Base-by-base conservation (phyloP, 2,888 invertebrate species). In the Pristionchus mayeri region DNA sequence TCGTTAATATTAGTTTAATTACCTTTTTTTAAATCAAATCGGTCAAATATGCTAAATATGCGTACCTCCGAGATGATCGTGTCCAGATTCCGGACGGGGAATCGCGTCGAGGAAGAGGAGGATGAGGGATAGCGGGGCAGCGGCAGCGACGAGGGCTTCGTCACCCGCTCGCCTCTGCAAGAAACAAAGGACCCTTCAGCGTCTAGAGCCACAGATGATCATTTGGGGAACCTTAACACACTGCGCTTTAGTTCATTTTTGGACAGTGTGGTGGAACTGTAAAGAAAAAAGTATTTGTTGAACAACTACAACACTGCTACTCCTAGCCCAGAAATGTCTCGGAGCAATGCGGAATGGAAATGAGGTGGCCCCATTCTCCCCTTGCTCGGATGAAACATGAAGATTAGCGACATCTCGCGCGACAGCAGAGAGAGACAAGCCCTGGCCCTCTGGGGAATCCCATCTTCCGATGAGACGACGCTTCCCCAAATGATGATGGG, bases 11-110 rank as follows among this genome's bases (percentile, higher is more conserved):
- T n/a, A n/a, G n/a, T n/a, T n/a, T n/a, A n/a, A n/a, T n/a, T n/a
- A n/a, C n/a, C n/a, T n/a, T n/a, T n/a, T n/a, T n/a, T n/a, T n/a
- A n/a, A n/a, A n/a, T n/a, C n/a, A n/a, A n/a, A n/a, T n/a, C n/a
- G n/a, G n/a, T 48, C 9, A 9, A 48, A 16, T 48, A 48, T 16
- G 9, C 48, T 48, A 48, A 48, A n/a, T n/a, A n/a, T n/a, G n/a
- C n/a, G n/a, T n/a, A n/a, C 80, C 34, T 80, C 78, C 0, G 80
- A 80, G 21, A 82, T 82, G 30, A 82, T 82, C 34, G 81, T 60
- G 52, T 82, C 81, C 4, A 82, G 63, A 34, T 52, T 52, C 27
- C 80, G 52, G 16, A 40, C 40, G 21, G 76, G 50, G 30, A 78
- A 78, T 78, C 80, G 54, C 37, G 34, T 80, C 9, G 54, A 40